phyloP scores from a whole-genome alignment of 1,140 invertebrate species.

The Lethocerus indicus region DNA sequence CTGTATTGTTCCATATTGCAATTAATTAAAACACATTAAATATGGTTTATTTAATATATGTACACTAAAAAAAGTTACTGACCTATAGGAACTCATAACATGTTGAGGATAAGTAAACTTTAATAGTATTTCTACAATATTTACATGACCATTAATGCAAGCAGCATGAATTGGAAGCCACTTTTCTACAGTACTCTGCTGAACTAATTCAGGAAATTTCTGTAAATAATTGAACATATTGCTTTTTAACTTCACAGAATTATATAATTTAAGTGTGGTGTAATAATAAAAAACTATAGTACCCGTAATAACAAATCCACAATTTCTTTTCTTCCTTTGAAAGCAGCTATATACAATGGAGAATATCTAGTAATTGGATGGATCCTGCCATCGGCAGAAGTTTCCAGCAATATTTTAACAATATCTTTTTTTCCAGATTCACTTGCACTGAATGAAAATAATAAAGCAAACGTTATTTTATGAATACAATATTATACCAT shows the following conservation, averaged over 20 bases:
- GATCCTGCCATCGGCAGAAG: slow-evolving; percentile 67
- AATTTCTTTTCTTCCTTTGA: slow-evolving; percentile 67
- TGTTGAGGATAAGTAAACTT: slow-evolving; percentile 66
- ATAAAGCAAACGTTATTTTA: background rate
- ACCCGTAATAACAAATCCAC: slow-evolving; percentile 52
- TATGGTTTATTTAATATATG: background rate
- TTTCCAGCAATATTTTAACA: slow-evolving; percentile 57
- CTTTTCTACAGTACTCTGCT: slow-evolving; percentile 71
- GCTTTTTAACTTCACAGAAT: background rate
- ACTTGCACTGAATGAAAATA: slow-evolving; percentile 38
- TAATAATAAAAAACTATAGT: background rate
- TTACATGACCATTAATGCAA: slow-evolving; percentile 68
- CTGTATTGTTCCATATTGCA: background rate
- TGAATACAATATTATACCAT: background rate
- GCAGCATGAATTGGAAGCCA: slow-evolving; percentile 88
- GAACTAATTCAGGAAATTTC: slow-evolving; percentile 41
- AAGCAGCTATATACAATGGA: slow-evolving; percentile 80
- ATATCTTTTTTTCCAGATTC: slow-evolving; percentile 68
- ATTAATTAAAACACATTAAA: background rate
- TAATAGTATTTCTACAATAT: slow-evolving; percentile 58
- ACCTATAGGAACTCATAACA: slow-evolving; percentile 45
- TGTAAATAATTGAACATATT: slow-evolving; percentile 22
- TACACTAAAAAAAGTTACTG: slow-evolving; percentile 13
- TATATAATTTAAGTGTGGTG: background rate
- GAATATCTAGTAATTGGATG: slow-evolving; percentile 84